Evolutionary conservation across 2,113 vertebrate species (phyloP), one percentile per base, ranked within the genome.

Genomic region (Todiramphus saurophagus): DNA sequence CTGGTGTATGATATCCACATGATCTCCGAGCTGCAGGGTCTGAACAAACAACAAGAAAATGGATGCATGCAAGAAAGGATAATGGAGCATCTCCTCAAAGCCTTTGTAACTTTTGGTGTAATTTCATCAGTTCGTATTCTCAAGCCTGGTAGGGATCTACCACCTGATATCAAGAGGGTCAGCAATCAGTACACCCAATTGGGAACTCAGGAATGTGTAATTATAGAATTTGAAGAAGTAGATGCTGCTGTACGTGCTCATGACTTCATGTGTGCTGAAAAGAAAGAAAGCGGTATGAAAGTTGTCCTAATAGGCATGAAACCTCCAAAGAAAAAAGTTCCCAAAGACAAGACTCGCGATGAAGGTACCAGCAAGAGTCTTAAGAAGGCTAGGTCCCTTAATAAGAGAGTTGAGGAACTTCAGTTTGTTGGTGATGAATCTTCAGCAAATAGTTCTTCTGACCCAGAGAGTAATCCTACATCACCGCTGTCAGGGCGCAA

Each of bases 151-250:
- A 98, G 98, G 95, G 99, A 99, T 79, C 98, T 99, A 73, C 99
- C 99, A 1, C 98, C 98, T 0, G 99, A 99, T 75, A 97, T 99
- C 94, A 99, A 98, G 97, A 98, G 98, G 94, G 97, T 99, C 95
- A 99, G 99, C 55, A 98, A 96, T 51, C 98, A 98, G 24, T 99
- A 99, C 92, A 91, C 95, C 20, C 99, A 99, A 76, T 97, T 99
- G 21, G 98, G 99, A 81, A 97, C 97, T 3, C 98, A 99, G 59
- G 99, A 99, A 73, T 99, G 99, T 10, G 99, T 99, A 87, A 98
- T 99, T 8, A 97, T 99, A 69, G 99, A 99, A 92, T 99, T 99
- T 13, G 99, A 99, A 97, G 99, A 99, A 95, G 98, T 99, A 51
- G 99, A 99, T 30, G 99, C 99, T 1, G 99, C 99, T 0, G 87